phyloP scores from a whole-genome alignment of 2,888 invertebrate genomes.

The Scaeva pyrastri region DNA sequence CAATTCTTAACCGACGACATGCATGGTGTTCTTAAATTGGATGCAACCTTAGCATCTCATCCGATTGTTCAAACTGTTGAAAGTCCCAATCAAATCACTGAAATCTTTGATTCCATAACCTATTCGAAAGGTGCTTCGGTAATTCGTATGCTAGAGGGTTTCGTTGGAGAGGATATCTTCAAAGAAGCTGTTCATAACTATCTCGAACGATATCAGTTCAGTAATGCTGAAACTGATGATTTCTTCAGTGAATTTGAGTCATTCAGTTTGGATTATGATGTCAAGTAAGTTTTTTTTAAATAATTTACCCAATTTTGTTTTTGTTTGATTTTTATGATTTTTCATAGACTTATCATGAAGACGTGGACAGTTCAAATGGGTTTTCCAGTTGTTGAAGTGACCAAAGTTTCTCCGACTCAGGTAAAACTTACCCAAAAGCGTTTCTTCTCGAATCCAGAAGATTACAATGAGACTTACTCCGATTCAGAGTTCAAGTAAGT shows the following conservation, averaged over 20 bases:
- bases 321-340: not conserved
- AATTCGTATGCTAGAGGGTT: constrained; percentile 94
- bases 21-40: constrained; percentile 89
- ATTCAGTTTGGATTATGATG: constrained; percentile 85
- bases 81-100: constrained; percentile 95
- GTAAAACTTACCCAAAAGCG: constrained; percentile 89
- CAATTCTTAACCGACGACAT: constrained; percentile 90
- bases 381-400: constrained; percentile 90
- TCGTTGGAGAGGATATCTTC: constrained; percentile 89
- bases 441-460: constrained; percentile 89
- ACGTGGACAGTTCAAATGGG: constrained; percentile 97
- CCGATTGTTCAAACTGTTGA: constrained; percentile 94
- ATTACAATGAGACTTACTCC: constrained; percentile 84
- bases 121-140: constrained; percentile 97
- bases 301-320: not conserved
- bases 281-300: constrained; percentile 81
- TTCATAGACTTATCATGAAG: constrained; percentile 88
- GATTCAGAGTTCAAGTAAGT: constrained; percentile 85
- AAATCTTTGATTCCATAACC: constrained; percentile 95
- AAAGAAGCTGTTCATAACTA: constrained; percentile 90
- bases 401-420: constrained; percentile 83
- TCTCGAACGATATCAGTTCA: constrained; percentile 88
- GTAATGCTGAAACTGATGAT: constrained; percentile 92
- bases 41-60: constrained; percentile 93
- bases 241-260: constrained; percentile 86